Evolutionary conservation across 2,797 vertebrate genomes (phyloP).

Genomic region (Pteropus rufus): DNA sequence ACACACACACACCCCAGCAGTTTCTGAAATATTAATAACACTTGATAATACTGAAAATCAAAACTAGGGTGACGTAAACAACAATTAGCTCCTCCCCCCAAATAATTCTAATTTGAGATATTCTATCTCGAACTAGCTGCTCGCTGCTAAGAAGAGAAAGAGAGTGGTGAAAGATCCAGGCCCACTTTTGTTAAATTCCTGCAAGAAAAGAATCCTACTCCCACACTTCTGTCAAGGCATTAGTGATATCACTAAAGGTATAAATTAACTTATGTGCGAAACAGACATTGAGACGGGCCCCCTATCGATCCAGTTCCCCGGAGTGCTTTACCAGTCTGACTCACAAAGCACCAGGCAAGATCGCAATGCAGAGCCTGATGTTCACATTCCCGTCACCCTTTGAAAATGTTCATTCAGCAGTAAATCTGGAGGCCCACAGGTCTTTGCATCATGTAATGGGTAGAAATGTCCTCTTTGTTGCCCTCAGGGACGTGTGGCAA

Average conservation of each 20-base stretch:
- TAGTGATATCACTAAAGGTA: constrained; percentile 36
- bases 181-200: not conserved
- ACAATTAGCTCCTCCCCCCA: not conserved
- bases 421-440: not conserved
- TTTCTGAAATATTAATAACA: not conserved
- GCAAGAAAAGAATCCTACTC: not conserved
- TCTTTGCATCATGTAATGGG: not conserved
- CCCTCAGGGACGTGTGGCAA: not conserved
- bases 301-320: not conserved
- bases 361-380: not conserved
- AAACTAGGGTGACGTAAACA: constrained; percentile 23
- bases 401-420: constrained; percentile 7
- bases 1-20: not conserved
- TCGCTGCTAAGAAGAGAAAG: not conserved
- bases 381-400: not conserved
- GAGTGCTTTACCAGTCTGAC: constrained; percentile 6
- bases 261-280: constrained; percentile 50
- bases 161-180: not conserved
- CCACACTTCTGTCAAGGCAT: not conserved
- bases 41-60: constrained; percentile 10
- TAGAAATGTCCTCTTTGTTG: not conserved
- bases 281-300: not conserved
- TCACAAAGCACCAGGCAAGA: not conserved
- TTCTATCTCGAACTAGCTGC: not conserved
- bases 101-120: not conserved